Base-by-base conservation (phyloP, 2,113 vertebrate species). In the Electrona antarctica region DNA sequence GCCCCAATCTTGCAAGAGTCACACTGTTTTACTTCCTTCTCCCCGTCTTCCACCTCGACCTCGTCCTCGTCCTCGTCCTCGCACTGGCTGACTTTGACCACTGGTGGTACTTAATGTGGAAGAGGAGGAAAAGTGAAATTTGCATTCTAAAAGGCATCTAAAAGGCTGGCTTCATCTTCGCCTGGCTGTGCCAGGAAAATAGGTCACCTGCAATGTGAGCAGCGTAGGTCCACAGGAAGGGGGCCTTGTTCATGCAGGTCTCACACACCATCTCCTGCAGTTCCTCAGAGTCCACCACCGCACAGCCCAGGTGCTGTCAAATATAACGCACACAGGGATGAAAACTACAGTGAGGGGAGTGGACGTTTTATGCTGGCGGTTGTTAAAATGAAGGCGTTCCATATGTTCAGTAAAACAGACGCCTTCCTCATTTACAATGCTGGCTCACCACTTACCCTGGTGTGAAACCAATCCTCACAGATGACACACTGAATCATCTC, bases 381-480 rank as follows among this genome's bases (percentile, higher is more conserved):
- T 41, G 33, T 41, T 41, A 41, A 41, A 41, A 10, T 45, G 7
- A 11, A 3, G 8, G 7, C 15, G n/a, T 21, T 57, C n/a, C 55
- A 57, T 57, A 57, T 15, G 10, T 14, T n/a, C 67, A 69, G 13
- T 7, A 33, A 29, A 56, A 47, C 54, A 13, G 52, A 54, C 52
- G 57, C 55, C 10, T 55, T 21, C 48, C 12, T 61, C 60, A n/a
- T 47, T 52, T 14, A 41, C 33, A 41, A 41, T 4, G 10, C 7
- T 10, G 51, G 11, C 7, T 7, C 11, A 3, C 28, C 86, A 62
- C 94, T 92, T 92, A 99, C 97, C 94, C 92, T 93, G 78, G 93
- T 94, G 60, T 99, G 97, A 88, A 96, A 96, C 97, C 97, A 99
- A 66, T 99, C 97, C 91, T 99, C 97, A 89, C 97, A 99, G 69